phyloP scores from a whole-genome alignment of 2,113 vertebrate species.

The Archilochus colubris region DNA sequence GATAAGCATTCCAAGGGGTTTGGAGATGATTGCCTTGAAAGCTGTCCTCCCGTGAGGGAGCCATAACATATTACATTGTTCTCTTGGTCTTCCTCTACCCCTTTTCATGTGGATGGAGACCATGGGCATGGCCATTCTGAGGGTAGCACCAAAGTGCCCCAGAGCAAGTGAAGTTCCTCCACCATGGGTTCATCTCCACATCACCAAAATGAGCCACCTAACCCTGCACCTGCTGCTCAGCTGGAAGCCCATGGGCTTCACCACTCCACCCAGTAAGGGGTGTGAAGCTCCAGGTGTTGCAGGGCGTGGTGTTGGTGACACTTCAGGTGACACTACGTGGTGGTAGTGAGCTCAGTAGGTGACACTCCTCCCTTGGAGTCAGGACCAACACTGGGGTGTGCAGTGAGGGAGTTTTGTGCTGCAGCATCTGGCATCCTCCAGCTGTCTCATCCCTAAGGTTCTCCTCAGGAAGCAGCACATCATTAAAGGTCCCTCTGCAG shows the following conservation, averaged over 20 bases:
- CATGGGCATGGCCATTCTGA: not conserved
- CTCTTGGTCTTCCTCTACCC: not conserved
- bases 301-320: not conserved
- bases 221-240: not conserved
- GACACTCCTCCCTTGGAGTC: conserved; percentile 36
- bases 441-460: not conserved
- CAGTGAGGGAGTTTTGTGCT: not conserved
- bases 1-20: not conserved
- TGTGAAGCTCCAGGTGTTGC: not conserved
- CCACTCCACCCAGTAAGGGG: not conserved
- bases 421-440: not conserved
- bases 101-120: not conserved
- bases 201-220: not conserved
- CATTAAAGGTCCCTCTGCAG: not conserved
- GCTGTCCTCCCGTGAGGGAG: not conserved
- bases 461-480: not conserved
- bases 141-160: not conserved
- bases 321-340: not conserved
- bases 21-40: not conserved
- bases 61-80: not conserved
- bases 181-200: not conserved
- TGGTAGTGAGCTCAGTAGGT: conserved; percentile 10
- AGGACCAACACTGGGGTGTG: not conserved
- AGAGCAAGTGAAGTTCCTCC: not conserved
- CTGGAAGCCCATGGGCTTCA: not conserved